Percentiles rank a stretch among this genome's conserved stretches.
Evolutionary conservation across 1,140 invertebrate genomes (phyloP).

Genomic region (Semibalanus balanoides): DNA sequence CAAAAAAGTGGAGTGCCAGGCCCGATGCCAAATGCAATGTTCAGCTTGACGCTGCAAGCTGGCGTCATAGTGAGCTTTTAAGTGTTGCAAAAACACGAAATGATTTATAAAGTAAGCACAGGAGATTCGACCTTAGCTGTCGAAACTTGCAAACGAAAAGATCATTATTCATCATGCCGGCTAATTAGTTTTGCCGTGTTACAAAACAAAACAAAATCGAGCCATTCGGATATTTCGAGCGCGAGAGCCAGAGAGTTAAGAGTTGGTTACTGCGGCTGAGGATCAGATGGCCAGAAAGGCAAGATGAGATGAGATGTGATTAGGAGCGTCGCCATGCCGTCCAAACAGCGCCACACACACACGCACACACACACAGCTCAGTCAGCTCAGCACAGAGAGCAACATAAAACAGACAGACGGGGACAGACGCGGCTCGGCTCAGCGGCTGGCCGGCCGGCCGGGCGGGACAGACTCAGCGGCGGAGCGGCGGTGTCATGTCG

Average conservation of each 20-base stretch:
- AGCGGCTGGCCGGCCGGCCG: neutral
- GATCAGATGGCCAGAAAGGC: neutral
- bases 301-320: neutral
- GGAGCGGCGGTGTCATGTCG: too few species aligned
- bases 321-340: neutral
- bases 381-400: too few species aligned
- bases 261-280: neutral
- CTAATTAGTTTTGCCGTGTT: neutral
- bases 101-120: neutral
- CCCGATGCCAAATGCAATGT: too few species aligned
- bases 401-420: neutral
- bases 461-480: too few species aligned
- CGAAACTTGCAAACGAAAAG: neutral
- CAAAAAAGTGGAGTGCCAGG: too few species aligned
- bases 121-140: neutral
- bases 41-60: too few species aligned
- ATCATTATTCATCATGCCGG: neutral
- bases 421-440: neutral
- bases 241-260: neutral
- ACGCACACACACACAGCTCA: too few species aligned
- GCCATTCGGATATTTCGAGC: neutral
- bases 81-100: neutral
- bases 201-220: neutral
- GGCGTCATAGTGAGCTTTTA: neutral
- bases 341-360: neutral